A percentile compares a stretch with the other conserved stretches of the same genome.
Conservation (phyloP, 1,140 invertebrate genomes). For the Ridgeia piscesae region DNA sequence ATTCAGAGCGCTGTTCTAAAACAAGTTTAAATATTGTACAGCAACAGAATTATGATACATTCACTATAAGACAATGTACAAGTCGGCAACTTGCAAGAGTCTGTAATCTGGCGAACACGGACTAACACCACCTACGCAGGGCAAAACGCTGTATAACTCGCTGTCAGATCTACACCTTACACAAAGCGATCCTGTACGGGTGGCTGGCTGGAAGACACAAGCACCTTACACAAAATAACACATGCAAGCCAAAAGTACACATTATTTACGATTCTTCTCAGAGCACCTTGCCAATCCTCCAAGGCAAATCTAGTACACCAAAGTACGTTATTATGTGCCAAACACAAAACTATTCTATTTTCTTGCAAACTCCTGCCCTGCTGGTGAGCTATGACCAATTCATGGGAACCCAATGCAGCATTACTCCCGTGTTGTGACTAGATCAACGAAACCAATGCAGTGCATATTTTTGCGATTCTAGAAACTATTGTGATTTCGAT, state of each 20-base stretch:
- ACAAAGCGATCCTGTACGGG: neutral
- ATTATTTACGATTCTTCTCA: neutral
- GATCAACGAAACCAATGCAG: neutral
- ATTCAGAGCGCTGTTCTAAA: neutral
- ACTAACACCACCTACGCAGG: neutral
- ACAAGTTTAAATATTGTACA: slow-evolving; percentile 1
- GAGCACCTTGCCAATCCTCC: neutral
- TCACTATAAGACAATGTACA: neutral
- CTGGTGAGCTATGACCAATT: neutral
- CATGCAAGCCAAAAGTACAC: neutral
- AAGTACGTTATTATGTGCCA: neutral
- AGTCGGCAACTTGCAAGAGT: neutral
- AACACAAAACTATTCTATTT: neutral
- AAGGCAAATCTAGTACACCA: neutral
- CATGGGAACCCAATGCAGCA: neutral
- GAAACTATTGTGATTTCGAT: neutral
- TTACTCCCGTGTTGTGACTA: neutral
- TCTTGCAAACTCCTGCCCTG: neutral
- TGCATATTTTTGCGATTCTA: neutral
- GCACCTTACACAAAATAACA: neutral
- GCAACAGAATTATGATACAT: slow-evolving; percentile 1
- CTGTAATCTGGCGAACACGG: neutral
- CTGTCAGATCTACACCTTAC: neutral
- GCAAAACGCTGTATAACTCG: neutral
- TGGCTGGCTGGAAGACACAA: neutral